Percentiles rank a stretch among this genome's conserved stretches.
phyloP scores from a whole-genome alignment of 1,140 invertebrate species.

The Lepeophtheirus salmonis region DNA sequence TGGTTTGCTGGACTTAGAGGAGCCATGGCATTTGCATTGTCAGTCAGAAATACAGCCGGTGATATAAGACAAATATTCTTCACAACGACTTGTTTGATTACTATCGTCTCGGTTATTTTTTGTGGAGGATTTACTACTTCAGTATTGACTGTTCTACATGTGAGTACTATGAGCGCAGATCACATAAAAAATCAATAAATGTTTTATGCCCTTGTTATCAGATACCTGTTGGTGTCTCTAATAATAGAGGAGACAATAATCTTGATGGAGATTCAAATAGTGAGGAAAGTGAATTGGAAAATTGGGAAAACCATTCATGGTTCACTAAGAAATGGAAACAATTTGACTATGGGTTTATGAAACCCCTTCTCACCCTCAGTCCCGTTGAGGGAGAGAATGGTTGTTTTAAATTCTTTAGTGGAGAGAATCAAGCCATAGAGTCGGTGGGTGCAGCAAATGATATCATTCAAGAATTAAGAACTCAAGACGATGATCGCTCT shows the following conservation, averaged over 20 bases:
- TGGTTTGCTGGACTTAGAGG: constrained; percentile 87
- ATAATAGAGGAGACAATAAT: background rate
- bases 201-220: background rate
- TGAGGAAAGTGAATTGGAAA: background rate
- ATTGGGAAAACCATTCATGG: background rate
- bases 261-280: background rate
- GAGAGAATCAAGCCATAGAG: no score
- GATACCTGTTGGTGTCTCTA: constrained; percentile 3
- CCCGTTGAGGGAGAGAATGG: background rate
- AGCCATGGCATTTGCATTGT: constrained; percentile 94
- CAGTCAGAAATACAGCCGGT: constrained; percentile 83
- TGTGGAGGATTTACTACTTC: constrained; percentile 77
- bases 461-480: background rate
- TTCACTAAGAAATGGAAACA: constrained; percentile 5
- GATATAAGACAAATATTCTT: constrained; percentile 78
- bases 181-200: background rate
- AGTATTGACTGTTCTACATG: constrained; percentile 74
- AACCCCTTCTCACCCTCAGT: background rate
- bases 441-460: background rate
- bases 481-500: no score
- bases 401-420: background rate
- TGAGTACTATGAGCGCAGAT: constrained; percentile 25
- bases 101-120: constrained; percentile 80
- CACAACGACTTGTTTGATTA: constrained; percentile 85
- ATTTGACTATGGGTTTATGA: background rate